Evolutionary conservation across 2,888 invertebrate genomes (phyloP).

Genomic region (Thymelicus sylvestris): DNA sequence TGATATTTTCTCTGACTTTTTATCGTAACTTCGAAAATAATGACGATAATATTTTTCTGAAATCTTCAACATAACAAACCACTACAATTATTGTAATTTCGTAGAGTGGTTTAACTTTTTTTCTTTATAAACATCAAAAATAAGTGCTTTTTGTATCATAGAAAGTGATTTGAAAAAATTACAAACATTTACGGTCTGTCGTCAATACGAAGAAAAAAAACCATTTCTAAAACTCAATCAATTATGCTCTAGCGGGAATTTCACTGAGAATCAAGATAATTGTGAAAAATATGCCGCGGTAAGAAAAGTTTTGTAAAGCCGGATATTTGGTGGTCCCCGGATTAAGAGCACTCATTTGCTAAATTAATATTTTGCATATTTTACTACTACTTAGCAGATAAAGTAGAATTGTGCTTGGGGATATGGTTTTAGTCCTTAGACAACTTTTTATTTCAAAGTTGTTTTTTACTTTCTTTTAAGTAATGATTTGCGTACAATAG

Average conservation of each 20-base stretch:
- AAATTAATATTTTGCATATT: slow-evolving; percentile 33
- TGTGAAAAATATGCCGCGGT: slow-evolving; percentile 33
- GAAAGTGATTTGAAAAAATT: background rate
- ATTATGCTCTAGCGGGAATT: slow-evolving; percentile 31
- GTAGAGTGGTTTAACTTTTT: too few species aligned
- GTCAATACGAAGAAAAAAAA: slow-evolving; percentile 20
- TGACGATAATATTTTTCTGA: background rate
- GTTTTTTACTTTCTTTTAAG: background rate
- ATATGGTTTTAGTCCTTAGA: background rate
- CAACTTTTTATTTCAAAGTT: background rate
- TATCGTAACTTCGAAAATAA: background rate
- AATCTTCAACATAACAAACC: too few species aligned
- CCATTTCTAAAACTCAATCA: slow-evolving; percentile 33
- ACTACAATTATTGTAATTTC: too few species aligned
- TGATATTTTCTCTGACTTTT: slow-evolving; percentile 10
- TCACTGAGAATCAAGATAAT: slow-evolving; percentile 29
- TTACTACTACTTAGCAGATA: slow-evolving; percentile 6
- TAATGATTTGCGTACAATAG: background rate
- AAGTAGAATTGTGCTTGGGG: background rate
- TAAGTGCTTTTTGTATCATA: background rate
- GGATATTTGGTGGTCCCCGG: slow-evolving; percentile 20
- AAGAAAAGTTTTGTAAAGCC: slow-evolving; percentile 29
- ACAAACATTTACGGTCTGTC: slow-evolving; percentile 10
- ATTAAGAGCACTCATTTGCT: slow-evolving; percentile 31
- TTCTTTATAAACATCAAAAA: too few species aligned